Evolutionary conservation across 2,888 invertebrate genomes (phyloP).

Genomic region (Andrena bicolor): DNA sequence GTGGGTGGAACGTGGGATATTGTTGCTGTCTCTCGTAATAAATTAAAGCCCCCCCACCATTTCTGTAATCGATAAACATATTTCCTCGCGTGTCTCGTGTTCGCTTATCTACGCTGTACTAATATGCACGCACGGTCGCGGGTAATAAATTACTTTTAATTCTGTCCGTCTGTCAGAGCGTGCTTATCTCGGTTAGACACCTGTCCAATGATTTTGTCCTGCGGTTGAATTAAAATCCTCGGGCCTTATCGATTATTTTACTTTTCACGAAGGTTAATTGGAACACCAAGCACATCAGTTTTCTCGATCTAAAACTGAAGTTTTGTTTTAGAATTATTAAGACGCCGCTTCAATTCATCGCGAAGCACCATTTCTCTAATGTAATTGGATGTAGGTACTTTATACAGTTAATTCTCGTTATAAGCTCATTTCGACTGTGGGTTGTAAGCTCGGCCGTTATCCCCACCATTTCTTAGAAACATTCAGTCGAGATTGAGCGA

Average conservation of each 20-base stretch:
- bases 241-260: not conserved
- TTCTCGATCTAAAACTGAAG: no score
- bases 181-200: conserved; percentile 25
- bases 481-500: no score
- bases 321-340: no score
- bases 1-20: not conserved
- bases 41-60: conserved; percentile 3
- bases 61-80: conserved; percentile 34
- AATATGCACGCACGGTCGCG: conserved; percentile 29
- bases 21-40: conserved; percentile 12
- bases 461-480: no score
- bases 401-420: no score
- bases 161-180: conserved; percentile 19
- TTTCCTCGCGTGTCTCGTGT: conserved; percentile 43
- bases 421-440: no score
- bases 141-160: conserved; percentile 47
- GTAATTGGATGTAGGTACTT: no score
- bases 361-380: no score
- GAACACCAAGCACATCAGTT: no score
- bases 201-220: conserved; percentile 14
- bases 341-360: no score
- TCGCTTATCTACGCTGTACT: conserved; percentile 29
- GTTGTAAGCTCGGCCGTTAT: no score
- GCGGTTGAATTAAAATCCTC: conserved; percentile 3
- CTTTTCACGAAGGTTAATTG: no score